phyloP scores from a whole-genome alignment of 2,888 invertebrate genomes.

The Leptinotarsa juncta region DNA sequence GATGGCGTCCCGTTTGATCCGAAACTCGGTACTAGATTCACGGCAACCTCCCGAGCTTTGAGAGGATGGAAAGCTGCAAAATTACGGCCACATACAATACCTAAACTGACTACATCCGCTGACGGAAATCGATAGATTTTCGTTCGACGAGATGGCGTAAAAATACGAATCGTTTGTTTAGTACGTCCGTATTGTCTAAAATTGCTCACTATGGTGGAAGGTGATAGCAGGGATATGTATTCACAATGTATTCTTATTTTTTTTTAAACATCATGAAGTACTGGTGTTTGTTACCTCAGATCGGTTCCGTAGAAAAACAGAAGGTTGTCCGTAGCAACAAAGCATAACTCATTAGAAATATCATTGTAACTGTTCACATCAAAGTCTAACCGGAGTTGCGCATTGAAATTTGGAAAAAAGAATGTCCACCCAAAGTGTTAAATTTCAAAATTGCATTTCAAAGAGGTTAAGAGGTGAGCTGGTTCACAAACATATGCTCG shows the following conservation, averaged over 20 bases:
- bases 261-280: background rate
- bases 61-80: constrained; percentile 33
- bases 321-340: too few species aligned
- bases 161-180: constrained; percentile 17
- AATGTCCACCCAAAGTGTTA: too few species aligned
- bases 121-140: constrained; percentile 32
- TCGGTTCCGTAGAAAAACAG: too few species aligned
- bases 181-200: background rate
- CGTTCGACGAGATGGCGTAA: constrained; percentile 17
- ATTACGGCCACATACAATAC: constrained; percentile 32
- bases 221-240: background rate
- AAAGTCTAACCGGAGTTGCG: too few species aligned
- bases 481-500: too few species aligned
- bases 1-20: constrained; percentile 3
- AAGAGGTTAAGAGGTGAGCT: too few species aligned
- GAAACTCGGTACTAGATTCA: constrained; percentile 15
- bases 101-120: constrained; percentile 32
- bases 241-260: background rate
- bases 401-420: too few species aligned
- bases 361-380: too few species aligned
- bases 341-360: too few species aligned
- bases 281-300: too few species aligned
- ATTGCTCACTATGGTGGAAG: background rate
- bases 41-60: constrained; percentile 29
- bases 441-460: too few species aligned